phyloP scores from a whole-genome alignment of 2,113 vertebrate genomes.

The Serilophus lunatus region DNA sequence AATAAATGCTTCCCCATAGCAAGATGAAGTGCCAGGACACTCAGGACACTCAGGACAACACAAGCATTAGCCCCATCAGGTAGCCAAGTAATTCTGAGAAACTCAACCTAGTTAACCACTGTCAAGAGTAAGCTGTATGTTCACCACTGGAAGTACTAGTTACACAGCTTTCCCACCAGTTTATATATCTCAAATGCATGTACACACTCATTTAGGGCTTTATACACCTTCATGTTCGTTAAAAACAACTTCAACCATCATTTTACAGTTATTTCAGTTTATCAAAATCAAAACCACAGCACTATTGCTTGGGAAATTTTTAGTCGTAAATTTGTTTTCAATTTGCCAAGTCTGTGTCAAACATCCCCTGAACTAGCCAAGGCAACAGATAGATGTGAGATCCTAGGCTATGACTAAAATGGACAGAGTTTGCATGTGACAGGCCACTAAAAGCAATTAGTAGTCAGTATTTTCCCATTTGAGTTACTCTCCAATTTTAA shows the following conservation, averaged over 20 bases:
- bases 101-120: not conserved
- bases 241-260: not conserved
- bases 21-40: not conserved
- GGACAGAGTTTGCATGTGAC: not conserved
- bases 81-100: not conserved
- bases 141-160: not conserved
- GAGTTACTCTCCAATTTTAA: not conserved
- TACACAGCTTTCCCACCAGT: not conserved
- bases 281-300: not conserved
- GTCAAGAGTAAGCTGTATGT: not conserved
- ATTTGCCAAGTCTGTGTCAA: not conserved
- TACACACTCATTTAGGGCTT: not conserved
- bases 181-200: not conserved
- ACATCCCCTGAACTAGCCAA: constrained; percentile 14
- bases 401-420: not conserved
- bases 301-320: not conserved
- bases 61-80: not conserved
- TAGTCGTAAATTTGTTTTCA: not conserved
- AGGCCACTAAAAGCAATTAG: not conserved
- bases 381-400: not conserved
- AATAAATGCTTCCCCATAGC: not conserved
- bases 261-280: constrained; percentile 14
- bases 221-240: not conserved
- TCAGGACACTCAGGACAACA: not conserved
- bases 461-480: not conserved